Evolutionary conservation across 1,140 invertebrate genomes (phyloP), one percentile per base, ranked within the genome.

Genomic region (Drosophila albomicans): DNA sequence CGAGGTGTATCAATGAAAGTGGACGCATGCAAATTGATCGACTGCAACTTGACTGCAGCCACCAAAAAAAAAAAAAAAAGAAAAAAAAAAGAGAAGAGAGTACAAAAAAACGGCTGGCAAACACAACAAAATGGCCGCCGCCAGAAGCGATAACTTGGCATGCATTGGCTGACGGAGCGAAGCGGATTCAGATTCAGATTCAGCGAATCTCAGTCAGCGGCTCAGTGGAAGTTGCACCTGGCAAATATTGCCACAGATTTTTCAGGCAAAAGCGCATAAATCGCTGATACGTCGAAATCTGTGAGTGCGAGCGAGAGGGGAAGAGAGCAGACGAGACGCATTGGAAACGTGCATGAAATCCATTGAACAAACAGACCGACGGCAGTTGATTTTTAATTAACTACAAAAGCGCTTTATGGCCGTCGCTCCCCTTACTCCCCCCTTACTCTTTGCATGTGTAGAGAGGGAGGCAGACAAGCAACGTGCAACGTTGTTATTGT

Each of bases 311-410:
- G 46, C 3, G 15, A 46, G 15, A 11, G 45, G 45, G 48, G 32
- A 11, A 41, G 6, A 11, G 48, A 32, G 15, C 0, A 32, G 30
- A 32, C 15, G 49, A 41, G 7, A 54, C 57, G 73, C 68, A 73
- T 54, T 68, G 72, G 77, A 81, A 89, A 86, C 86, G 86, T 89
- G 86, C 86, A 89, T 91, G 88, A 92, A 92, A 92, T 92, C 91
- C 91, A 92, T 92, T 91, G 81, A 91, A 92, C 89, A 92, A 92
- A 92, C 86, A 92, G 71, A 84, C 91, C 80, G 73, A 68, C 62
- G 87, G 91, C 91, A 78, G 91, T 92, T 92, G 91, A 92, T 92
- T 92, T 92, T 92, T 92, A 92, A 92, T 92, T 92, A 92, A 92
- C 87, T 87, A 91, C 82, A 85, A 91, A 86, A 86, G 76, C 88